These are phyloP conservation scores for Ctenochaetus hawaiiensis DNA, from an alignment of 2,797 vertebrate genomes.

Conservation along the genomic window DNA sequence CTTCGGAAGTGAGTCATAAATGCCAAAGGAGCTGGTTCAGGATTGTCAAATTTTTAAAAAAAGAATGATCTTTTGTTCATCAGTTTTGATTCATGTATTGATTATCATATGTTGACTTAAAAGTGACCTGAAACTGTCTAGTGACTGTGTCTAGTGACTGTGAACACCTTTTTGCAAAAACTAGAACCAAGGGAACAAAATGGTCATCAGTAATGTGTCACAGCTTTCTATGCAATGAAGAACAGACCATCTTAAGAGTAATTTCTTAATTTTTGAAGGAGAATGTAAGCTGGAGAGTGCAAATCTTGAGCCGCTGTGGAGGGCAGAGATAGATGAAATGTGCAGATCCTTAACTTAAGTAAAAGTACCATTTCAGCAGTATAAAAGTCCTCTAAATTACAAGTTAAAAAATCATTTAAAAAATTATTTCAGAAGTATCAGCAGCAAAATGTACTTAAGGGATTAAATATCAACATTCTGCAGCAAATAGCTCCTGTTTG, in stretches of 20 bases:
- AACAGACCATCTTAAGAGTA: background rate
- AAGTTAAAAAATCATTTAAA: background rate
- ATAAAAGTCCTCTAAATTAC: background rate
- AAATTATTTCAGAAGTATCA: background rate
- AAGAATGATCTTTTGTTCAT: background rate
- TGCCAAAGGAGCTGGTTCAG: background rate
- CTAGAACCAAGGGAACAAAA: background rate
- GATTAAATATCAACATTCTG: background rate
- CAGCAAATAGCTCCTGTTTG: background rate
- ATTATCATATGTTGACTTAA: background rate
- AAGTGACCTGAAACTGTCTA: too few species aligned
- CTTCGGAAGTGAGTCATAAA: conserved; percentile 63
- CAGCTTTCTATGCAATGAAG: background rate
- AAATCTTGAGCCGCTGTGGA: background rate
- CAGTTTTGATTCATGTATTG: background rate
- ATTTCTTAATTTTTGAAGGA: background rate
- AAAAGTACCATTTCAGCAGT: background rate
- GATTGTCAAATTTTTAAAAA: conserved; percentile 23
- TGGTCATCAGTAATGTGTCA: background rate
- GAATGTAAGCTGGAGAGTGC: background rate
- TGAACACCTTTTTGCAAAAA: background rate
- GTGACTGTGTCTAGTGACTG: too few species aligned
- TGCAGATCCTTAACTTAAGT: background rate
- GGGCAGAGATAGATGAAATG: background rate
- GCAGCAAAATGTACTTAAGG: background rate